Evolutionary conservation across 2,888 invertebrate species (phyloP), one percentile per base, ranked within the genome.

Genomic region (Acanthosepion pharaonis): DNA sequence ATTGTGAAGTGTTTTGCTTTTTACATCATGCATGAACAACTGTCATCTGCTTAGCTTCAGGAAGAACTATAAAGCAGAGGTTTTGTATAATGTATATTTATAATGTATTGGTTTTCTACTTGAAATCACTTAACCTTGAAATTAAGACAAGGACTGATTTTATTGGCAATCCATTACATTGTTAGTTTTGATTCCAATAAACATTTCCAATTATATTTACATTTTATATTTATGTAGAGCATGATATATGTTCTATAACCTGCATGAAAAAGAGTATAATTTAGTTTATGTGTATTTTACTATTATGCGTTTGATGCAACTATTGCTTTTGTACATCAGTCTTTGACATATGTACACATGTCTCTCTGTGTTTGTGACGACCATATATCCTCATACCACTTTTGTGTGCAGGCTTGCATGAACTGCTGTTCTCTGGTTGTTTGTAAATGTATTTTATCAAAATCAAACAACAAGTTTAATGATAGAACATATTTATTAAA

Each of bases 401-500:
- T 15, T 49, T 92, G 49, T 48, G n/a, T 92, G 92, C 42, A n/a
- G 78, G n/a, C 93, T 53, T 93, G 93, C 93, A 93, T 93, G 93
- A 93, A 49, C 93, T 18, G 93, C 93, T 93, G 33, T 53, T 53
- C 93, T 53, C 51, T 28, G 49, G 93, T 4, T 93, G 93, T 53
- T 93, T 93, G n/a, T 78, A 78, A 78, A 78, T 93, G 93, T 53
- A 8, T 51, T 93, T 93, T 51, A n/a, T 33, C 78, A n/a, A 78
- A 78, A 78, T 78, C 78, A 78, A 78, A 78, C n/a, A n/a, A 15
- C 51, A 93, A 93, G 51, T 51, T 93, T 93, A 93, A 93, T 93
- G 93, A 49, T 49, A 53, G 93, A 20, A 53, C 93, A 64, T 48
- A 23, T 94, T 94, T 94, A 64, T 94, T 94, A 64, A 94, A 94